Percentiles rank a stretch among this genome's conserved stretches.
These are phyloP conservation scores for Sebastes hubbsi DNA, from an alignment of 2,797 vertebrate species.

Conservation along the genomic window DNA sequence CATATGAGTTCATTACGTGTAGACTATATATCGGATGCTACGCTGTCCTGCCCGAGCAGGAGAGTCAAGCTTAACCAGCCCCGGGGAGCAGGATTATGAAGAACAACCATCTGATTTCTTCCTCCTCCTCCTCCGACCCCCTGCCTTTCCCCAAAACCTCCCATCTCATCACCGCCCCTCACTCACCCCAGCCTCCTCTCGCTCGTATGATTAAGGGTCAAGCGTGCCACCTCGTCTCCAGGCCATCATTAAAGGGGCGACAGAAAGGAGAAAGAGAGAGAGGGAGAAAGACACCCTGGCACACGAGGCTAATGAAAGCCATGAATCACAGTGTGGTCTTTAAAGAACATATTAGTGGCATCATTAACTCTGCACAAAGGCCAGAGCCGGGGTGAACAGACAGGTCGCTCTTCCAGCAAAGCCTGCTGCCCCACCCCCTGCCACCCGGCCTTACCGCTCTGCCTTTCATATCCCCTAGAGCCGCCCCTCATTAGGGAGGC, in stretches of 20 bases:
- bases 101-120: slow-evolving; percentile 75
- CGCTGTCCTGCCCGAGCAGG: slow-evolving; percentile 29
- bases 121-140: slow-evolving; percentile 75
- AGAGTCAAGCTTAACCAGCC: slow-evolving; percentile 82
- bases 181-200: slow-evolving; percentile 55
- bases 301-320: slow-evolving; percentile 95
- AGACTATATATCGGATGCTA: background rate
- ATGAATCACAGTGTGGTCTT: slow-evolving; percentile 92
- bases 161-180: slow-evolving; percentile 65
- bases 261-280: slow-evolving; percentile 64
- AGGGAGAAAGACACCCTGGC: slow-evolving; percentile 73
- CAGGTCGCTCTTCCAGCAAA: slow-evolving; percentile 74
- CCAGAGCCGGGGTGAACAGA: slow-evolving; percentile 76
- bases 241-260: slow-evolving; percentile 93
- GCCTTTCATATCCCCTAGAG: slow-evolving; percentile 63
- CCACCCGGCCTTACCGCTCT: slow-evolving; percentile 31
- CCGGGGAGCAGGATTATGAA: slow-evolving; percentile 92
- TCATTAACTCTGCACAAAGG: slow-evolving; percentile 86
- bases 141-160: slow-evolving; percentile 82
- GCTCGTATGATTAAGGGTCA: slow-evolving; percentile 96
- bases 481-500: slow-evolving; percentile 63
- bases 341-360: slow-evolving; percentile 86
- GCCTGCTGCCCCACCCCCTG: slow-evolving; percentile 58
- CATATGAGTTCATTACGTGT: background rate
- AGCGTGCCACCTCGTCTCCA: slow-evolving; percentile 96